A percentile compares a stretch with the other conserved stretches of the same genome.
Evolutionary conservation across 1,140 invertebrate genomes (phyloP).

Genomic region (Heliconius congener): DNA sequence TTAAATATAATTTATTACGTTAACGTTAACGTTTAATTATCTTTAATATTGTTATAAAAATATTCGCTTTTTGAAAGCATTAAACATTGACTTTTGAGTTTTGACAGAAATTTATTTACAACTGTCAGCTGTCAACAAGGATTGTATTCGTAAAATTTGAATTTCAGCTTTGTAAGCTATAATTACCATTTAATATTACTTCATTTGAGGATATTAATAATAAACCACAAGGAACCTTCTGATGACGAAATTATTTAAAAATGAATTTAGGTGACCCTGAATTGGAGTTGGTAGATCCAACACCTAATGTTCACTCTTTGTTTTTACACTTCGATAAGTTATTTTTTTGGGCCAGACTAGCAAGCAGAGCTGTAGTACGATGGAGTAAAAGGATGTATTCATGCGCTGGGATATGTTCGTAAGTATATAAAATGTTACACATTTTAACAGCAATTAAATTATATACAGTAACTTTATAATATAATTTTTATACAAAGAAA

Average conservation of each 20-base stretch:
- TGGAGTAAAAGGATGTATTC: conserved; percentile 98
- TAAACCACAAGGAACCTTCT: neutral
- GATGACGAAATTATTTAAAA: conserved; percentile 36
- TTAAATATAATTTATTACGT: too few species aligned
- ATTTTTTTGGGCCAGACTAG: conserved; percentile 92
- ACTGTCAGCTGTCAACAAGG: conserved; percentile 19
- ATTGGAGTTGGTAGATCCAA: conserved; percentile 95
- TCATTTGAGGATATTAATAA: neutral
- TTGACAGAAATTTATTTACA: neutral
- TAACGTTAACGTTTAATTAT: too few species aligned
- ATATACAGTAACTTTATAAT: too few species aligned
- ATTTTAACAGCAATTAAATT: neutral
- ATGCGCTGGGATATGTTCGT: conserved; percentile 85
- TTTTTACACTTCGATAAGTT: conserved; percentile 93
- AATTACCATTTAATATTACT: neutral
- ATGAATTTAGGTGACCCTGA: conserved; percentile 83
- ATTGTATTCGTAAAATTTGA: conserved; percentile 23
- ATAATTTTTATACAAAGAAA: too few species aligned
- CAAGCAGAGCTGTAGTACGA: conserved; percentile 88
- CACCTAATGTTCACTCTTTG: conserved; percentile 92
- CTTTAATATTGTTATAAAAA: too few species aligned
- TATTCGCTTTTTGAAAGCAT: neutral
- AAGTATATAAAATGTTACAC: conserved; percentile 41
- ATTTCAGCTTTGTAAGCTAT: neutral
- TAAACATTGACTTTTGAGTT: neutral